These are phyloP conservation scores for Agriotes lineatus DNA, from an alignment of 2,888 invertebrate species.

Conservation along the genomic window DNA sequence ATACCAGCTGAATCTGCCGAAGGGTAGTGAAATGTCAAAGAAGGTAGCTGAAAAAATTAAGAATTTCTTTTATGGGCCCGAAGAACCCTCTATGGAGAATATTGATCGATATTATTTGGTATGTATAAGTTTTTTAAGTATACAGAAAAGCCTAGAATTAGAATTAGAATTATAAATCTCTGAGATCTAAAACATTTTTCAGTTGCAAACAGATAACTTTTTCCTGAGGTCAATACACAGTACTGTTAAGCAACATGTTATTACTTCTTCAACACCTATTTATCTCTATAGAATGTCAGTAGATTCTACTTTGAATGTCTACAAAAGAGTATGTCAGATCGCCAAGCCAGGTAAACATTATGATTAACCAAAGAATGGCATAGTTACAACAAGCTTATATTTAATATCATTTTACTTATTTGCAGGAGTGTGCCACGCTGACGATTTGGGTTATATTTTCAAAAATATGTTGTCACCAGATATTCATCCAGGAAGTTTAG, in stretches of 20 bases:
- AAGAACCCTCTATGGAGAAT: slow-evolving; percentile 39
- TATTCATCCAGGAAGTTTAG: slow-evolving; percentile 44
- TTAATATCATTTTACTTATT: no score
- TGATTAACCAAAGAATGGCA: neutral
- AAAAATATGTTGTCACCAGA: slow-evolving; percentile 43
- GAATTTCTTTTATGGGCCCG: slow-evolving; percentile 48
- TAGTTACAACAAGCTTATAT: neutral
- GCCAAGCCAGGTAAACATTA: slow-evolving; percentile 50
- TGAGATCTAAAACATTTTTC: no score
- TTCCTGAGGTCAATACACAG: slow-evolving; percentile 54
- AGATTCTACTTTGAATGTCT: slow-evolving; percentile 50
- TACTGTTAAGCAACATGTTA: slow-evolving; percentile 50
- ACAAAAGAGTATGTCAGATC: slow-evolving; percentile 43
- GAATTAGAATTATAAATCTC: neutral
- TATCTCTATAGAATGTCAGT: slow-evolving; percentile 57
- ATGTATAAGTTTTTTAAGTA: no score
- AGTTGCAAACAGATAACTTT: slow-evolving; percentile 60
- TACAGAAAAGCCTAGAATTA: no score
- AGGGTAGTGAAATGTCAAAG: slow-evolving; percentile 42
- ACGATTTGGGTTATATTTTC: slow-evolving; percentile 57
- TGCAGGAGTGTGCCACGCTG: slow-evolving; percentile 54
- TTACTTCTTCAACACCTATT: slow-evolving; percentile 53
- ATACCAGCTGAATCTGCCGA: slow-evolving; percentile 39
- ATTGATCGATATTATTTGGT: slow-evolving; percentile 32
- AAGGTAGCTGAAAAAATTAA: slow-evolving; percentile 46